These are phyloP conservation scores for Clusia tigrina DNA, from an alignment of 2,888 invertebrate species.

Conservation along the genomic window DNA sequence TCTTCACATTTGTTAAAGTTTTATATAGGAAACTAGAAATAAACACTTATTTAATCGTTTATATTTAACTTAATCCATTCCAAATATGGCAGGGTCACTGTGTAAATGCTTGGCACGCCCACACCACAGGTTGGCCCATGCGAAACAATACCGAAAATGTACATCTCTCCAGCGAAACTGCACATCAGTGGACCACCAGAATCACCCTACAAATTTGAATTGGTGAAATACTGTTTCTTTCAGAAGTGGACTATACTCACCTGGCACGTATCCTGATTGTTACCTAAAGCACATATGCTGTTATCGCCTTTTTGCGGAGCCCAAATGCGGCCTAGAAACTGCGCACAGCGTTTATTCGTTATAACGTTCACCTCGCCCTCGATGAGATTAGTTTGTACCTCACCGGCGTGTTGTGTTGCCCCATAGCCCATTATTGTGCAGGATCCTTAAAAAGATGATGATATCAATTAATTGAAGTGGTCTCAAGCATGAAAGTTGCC, in stretches of 20 bases:
- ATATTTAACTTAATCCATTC: slow-evolving; percentile 54
- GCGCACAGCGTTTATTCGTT: slow-evolving; percentile 46
- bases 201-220: slow-evolving; percentile 49
- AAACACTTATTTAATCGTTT: background rate
- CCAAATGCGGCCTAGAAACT: slow-evolving; percentile 57
- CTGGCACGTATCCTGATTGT: slow-evolving; percentile 59
- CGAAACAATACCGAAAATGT: slow-evolving; percentile 61
- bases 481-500: background rate
- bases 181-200: slow-evolving; percentile 62
- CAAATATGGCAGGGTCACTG: slow-evolving; percentile 56
- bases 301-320: slow-evolving; percentile 59
- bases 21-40: too few species aligned
- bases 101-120: slow-evolving; percentile 61
- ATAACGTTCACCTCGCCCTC: slow-evolving; percentile 56
- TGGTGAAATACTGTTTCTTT: background rate
- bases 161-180: slow-evolving; percentile 43
- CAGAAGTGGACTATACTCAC: slow-evolving; percentile 29
- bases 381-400: slow-evolving; percentile 49
- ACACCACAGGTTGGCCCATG: slow-evolving; percentile 60
- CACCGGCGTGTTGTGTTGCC: slow-evolving; percentile 54
- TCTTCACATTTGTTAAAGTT: too few species aligned
- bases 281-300: slow-evolving; percentile 59
- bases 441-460: slow-evolving; percentile 41
- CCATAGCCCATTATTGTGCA: slow-evolving; percentile 62
- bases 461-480: background rate